Evolutionary conservation across 1,140 invertebrate genomes (phyloP).

Genomic region (Brevipalpus yothersi): DNA sequence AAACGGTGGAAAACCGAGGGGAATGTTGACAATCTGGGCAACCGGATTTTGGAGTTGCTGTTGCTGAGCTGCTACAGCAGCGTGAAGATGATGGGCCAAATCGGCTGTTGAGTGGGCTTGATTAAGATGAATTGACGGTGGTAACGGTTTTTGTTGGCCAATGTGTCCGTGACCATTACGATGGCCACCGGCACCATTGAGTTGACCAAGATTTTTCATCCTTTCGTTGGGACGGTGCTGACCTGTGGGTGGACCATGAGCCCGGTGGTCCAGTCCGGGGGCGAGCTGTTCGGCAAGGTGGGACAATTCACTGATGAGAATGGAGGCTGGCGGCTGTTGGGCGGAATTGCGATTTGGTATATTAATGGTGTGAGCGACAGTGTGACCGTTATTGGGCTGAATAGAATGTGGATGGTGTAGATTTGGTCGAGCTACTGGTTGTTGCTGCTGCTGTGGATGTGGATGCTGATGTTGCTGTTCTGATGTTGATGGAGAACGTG

Average conservation of each 20-base stretch:
- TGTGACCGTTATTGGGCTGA: too few species aligned
- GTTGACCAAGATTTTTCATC: background rate
- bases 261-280: background rate
- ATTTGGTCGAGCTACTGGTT: constrained; percentile 5
- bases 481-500: background rate
- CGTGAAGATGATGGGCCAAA: background rate
- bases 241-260: background rate
- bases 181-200: background rate
- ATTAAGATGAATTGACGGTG: too few species aligned
- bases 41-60: background rate
- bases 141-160: too few species aligned
- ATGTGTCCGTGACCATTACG: too few species aligned
- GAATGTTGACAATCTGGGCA: background rate
- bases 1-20: background rate
- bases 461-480: background rate
- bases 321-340: background rate
- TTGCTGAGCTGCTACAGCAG: background rate
- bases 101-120: background rate
- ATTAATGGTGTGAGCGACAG: background rate
- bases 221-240: background rate
- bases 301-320: background rate
- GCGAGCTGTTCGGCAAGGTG: background rate
- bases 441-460: constrained; percentile 25
- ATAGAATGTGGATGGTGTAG: too few species aligned
- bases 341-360: background rate